Evolutionary conservation across 2,888 invertebrate genomes (phyloP).

Genomic region (Chironomus riparius): DNA sequence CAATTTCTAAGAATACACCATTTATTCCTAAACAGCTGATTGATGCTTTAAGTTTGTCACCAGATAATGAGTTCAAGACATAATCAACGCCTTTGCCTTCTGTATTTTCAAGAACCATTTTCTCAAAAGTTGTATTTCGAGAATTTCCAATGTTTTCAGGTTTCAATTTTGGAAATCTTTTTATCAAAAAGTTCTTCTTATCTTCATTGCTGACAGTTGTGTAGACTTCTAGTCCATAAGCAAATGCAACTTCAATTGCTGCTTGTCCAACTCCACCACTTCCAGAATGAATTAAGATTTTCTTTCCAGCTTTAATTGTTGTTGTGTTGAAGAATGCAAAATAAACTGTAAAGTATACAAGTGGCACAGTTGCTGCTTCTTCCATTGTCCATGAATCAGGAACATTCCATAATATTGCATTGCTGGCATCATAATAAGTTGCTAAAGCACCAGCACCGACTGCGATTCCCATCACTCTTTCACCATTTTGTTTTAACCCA

Average conservation of each 20-base stretch:
- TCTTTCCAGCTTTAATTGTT: slow-evolving; percentile 41
- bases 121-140: slow-evolving; percentile 69
- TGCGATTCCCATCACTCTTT: slow-evolving; percentile 55
- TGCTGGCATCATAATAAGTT: slow-evolving; percentile 53
- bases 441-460: slow-evolving; percentile 45
- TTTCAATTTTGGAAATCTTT: slow-evolving; percentile 36
- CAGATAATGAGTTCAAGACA: slow-evolving; percentile 74
- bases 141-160: slow-evolving; percentile 67
- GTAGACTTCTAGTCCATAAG: slow-evolving; percentile 49
- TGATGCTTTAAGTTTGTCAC: slow-evolving; percentile 65
- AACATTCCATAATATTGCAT: slow-evolving; percentile 51
- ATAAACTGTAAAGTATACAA: slow-evolving; percentile 54
- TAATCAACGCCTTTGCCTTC: slow-evolving; percentile 74
- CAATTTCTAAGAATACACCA: slow-evolving; percentile 68
- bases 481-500: slow-evolving; percentile 51
- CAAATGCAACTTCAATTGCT: slow-evolving; percentile 54
- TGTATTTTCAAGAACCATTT: slow-evolving; percentile 63
- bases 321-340: slow-evolving; percentile 38
- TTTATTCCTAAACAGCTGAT: slow-evolving; percentile 47
- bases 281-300: slow-evolving; percentile 40
- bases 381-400: slow-evolving; percentile 57
- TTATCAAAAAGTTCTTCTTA: slow-evolving; percentile 49
- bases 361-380: slow-evolving; percentile 61
- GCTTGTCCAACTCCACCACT: slow-evolving; percentile 61
- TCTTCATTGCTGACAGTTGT: slow-evolving; percentile 54